Evolutionary conservation across 2,113 vertebrate genomes (phyloP).

Genomic region (Galeopterus variegatus): DNA sequence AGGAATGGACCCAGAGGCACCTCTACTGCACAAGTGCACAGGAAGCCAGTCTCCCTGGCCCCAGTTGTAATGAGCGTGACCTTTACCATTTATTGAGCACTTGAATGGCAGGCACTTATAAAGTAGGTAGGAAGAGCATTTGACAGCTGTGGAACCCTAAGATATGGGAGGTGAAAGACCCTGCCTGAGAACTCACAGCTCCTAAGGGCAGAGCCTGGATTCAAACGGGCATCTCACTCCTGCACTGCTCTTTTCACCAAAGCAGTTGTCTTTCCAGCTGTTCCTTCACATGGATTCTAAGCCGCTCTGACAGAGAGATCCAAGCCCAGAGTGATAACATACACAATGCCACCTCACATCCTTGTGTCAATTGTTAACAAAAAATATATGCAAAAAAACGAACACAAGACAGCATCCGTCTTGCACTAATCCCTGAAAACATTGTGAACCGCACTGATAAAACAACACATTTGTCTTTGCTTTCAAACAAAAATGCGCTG

Average conservation of each 20-base stretch:
- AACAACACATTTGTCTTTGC: neutral
- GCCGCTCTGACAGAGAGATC: neutral
- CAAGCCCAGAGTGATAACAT: neutral
- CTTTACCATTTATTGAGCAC: neutral
- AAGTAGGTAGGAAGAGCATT: neutral
- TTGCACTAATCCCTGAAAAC: neutral
- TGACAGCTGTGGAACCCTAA: neutral
- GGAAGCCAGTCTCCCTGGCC: neutral
- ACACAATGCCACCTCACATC: neutral
- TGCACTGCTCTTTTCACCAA: neutral
- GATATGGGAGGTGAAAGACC: neutral
- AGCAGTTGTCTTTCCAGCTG: neutral
- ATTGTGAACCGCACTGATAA: fast-evolving
- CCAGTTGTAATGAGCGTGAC: neutral
- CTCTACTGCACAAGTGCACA: too few relatives aligned
- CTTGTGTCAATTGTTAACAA: neutral
- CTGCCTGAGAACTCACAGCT: neutral
- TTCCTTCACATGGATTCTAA: neutral
- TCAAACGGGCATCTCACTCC: neutral
- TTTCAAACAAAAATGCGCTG: neutral
- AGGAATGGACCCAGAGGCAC: neutral
- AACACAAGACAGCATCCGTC: neutral
- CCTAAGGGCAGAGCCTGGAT: neutral
- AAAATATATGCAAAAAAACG: neutral
- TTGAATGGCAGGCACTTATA: neutral